These are phyloP conservation scores for Caenorhabditis latens DNA, from an alignment of 1,140 invertebrate genomes.

Conservation along the genomic window DNA sequence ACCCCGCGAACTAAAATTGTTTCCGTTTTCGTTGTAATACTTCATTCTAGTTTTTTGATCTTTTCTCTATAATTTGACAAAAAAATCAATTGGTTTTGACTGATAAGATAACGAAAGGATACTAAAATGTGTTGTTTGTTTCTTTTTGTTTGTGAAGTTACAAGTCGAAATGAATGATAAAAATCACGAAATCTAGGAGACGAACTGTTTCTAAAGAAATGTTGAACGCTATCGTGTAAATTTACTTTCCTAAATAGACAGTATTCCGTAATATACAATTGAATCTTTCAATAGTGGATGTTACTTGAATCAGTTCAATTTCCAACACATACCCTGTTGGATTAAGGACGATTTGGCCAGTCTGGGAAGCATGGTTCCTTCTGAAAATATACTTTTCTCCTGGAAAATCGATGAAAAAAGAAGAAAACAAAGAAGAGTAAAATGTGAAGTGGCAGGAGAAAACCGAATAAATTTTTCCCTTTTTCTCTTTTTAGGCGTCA, in stretches of 20 bases:
- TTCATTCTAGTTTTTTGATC: conserved; percentile 9
- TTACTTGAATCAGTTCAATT: background rate
- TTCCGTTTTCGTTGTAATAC: background rate
- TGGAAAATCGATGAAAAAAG: conserved; percentile 15
- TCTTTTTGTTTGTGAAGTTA: background rate
- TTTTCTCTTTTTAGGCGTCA: conserved; percentile 14
- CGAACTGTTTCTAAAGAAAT: no score
- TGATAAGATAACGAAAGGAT: conserved; percentile 12
- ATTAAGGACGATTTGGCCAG: conserved; percentile 36
- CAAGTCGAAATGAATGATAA: background rate
- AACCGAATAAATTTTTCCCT: conserved; percentile 18
- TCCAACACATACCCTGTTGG: conserved; percentile 28
- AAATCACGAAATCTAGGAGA: no score
- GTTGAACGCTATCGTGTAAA: no score
- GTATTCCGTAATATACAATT: no score
- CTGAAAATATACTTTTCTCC: conserved; percentile 1
- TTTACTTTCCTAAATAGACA: no score
- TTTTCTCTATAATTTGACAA: background rate
- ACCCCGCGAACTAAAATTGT: conserved; percentile 25
- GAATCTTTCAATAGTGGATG: no score
- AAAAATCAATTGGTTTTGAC: background rate
- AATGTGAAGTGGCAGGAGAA: conserved; percentile 44
- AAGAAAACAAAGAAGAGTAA: conserved; percentile 32
- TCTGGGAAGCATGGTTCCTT: conserved; percentile 48
- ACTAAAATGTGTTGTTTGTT: conserved; percentile 40